Percentiles rank a stretch among this genome's conserved stretches.
Evolutionary conservation across 2,888 invertebrate species (phyloP).

Genomic region (Amiota minor): DNA sequence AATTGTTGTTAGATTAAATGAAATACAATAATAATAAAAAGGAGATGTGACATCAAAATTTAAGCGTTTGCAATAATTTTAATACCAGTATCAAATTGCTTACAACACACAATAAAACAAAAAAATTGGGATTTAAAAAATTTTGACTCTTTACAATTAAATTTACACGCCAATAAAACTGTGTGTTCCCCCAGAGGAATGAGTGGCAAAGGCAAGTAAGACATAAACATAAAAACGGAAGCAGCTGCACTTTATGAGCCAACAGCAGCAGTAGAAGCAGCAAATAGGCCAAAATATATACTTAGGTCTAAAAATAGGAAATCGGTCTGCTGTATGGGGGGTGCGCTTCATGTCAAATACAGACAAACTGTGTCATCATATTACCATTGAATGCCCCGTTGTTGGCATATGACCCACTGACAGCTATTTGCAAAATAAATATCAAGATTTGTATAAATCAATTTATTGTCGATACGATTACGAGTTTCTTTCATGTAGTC

Average conservation of each 20-base stretch:
- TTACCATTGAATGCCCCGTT: background rate
- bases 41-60: background rate
- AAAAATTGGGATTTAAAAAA: background rate
- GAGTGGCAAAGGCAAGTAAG: background rate
- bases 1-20: background rate
- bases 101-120: background rate
- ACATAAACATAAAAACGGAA: background rate
- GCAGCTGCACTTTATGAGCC: constrained; percentile 21
- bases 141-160: background rate
- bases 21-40: background rate
- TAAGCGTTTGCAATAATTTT: constrained; percentile 8
- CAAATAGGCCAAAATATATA: too few species aligned
- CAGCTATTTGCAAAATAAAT: constrained; percentile 62
- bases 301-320: background rate
- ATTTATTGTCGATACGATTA: constrained; percentile 59
- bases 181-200: background rate
- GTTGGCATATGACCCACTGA: constrained; percentile 45
- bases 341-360: constrained; percentile 4
- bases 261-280: background rate
- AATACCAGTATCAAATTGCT: background rate
- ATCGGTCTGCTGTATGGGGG: background rate
- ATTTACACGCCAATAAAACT: constrained; percentile 14
- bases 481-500: constrained; percentile 22
- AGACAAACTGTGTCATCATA: background rate
- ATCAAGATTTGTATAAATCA: constrained; percentile 60